Evolutionary conservation across 2,888 invertebrate species (phyloP).

Genomic region (Tetragonula carbonaria): DNA sequence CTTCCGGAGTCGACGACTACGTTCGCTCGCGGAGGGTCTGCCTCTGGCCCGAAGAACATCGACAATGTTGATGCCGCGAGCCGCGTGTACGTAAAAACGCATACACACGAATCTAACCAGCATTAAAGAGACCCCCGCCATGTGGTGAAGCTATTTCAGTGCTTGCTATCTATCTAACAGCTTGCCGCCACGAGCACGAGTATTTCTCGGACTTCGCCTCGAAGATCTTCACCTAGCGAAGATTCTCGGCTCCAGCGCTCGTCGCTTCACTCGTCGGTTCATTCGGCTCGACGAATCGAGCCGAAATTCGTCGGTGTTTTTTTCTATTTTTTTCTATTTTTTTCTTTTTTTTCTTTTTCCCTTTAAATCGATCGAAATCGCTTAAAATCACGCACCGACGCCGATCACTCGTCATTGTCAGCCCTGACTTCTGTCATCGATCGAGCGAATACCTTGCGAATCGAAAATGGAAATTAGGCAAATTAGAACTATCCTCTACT

Average conservation of each 20-base stretch:
- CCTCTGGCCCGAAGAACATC: conserved; percentile 37
- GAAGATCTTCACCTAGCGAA: conserved; percentile 1
- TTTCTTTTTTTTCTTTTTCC: no score
- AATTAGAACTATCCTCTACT: neutral
- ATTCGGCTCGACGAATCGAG: neutral
- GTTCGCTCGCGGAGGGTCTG: conserved; percentile 29
- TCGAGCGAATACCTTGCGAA: no score
- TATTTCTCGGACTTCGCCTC: conserved; percentile 6
- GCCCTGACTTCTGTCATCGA: no score
- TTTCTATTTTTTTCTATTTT: no score
- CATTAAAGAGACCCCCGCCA: conserved; percentile 80
- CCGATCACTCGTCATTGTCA: no score
- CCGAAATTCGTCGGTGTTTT: neutral
- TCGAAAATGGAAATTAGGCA: neutral
- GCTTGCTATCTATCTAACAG: conserved; percentile 58
- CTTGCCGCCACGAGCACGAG: conserved; percentile 3
- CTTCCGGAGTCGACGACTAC: neutral
- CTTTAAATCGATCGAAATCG: neutral
- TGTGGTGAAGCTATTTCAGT: conserved; percentile 82
- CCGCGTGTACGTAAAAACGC: conserved; percentile 53
- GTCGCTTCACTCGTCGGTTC: no score
- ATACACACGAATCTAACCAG: conserved; percentile 37
- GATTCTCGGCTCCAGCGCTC: neutral
- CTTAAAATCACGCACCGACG: neutral
- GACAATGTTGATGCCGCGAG: conserved; percentile 20